Percentiles rank a stretch among this genome's conserved stretches.
These are phyloP conservation scores for Helostoma temminkii DNA, from an alignment of 2,797 vertebrate genomes.

Conservation along the genomic window DNA sequence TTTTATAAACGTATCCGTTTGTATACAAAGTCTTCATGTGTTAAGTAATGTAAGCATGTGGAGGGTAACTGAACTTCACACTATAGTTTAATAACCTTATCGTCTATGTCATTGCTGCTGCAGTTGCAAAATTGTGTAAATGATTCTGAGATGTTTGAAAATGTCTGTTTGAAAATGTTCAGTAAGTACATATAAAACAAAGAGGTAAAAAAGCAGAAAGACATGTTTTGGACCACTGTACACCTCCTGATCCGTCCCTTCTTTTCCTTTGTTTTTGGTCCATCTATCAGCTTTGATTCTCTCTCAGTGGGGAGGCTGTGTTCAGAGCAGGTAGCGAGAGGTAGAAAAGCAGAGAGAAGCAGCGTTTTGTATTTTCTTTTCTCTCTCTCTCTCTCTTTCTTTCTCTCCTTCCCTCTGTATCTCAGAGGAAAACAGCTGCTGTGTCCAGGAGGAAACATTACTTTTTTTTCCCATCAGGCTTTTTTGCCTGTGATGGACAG, in stretches of 20 bases:
- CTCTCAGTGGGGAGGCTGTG: constrained; percentile 58
- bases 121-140: background rate
- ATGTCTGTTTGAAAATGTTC: background rate
- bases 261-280: constrained; percentile 8
- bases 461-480: constrained; percentile 89
- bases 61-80: no score
- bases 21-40: no score
- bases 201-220: fast-evolving
- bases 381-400: constrained; percentile 7
- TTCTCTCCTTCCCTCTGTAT: constrained; percentile 39
- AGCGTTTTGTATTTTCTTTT: constrained; percentile 52
- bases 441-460: constrained; percentile 87
- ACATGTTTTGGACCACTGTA: constrained; percentile 5
- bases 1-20: no score
- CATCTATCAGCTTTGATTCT: constrained; percentile 31
- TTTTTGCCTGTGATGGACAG: constrained; percentile 84
- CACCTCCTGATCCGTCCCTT: background rate
- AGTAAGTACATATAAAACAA: background rate
- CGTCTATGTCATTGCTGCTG: background rate
- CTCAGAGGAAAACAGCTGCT: constrained; percentile 91
- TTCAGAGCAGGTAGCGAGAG: constrained; percentile 90
- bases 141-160: background rate
- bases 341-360: constrained; percentile 71
- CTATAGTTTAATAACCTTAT: background rate
- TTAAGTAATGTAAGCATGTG: no score